Base-by-base conservation (phyloP, 2,888 invertebrate genomes). In the Tillus elongatus region DNA sequence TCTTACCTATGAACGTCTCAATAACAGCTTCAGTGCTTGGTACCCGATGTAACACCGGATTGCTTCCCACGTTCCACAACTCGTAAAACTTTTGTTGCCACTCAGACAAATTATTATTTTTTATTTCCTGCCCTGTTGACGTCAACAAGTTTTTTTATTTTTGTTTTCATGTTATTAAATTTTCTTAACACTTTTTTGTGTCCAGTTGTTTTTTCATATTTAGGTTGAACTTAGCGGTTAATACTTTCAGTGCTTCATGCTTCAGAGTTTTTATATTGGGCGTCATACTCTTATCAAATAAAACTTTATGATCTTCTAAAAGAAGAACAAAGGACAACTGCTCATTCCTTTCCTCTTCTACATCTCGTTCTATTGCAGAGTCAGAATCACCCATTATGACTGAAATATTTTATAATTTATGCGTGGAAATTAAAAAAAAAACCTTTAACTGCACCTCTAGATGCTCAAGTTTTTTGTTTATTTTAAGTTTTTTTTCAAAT, bases 161-260 rank as follows among this genome's bases (percentile, higher is more conserved):
- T 30, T 11, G 35, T 37, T 37, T 42, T 42, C 37, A 42, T 36
- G 28, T 42, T 42, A 19, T 42, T 40, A 28, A 42, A 39, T 39
- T 42, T 37, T 27, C 39, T 42, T 19, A 19, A 19, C 10, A 29
- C 11, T 29, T 29, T 29, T 29, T 29, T 29, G 30, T 29, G 4
- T 8, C 11, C 11, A n/a, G 30, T 8, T 11, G 4, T 29, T n/a
- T 29, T n/a, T 29, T 29, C 8, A n/a, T 29, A n/a, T 29, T 29
- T 10, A 10, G 4, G 30, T 29, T 29, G 11, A 8, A 29, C 4
- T 29, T 29, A 19, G 8, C 6, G 11, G 9, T 29, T 11, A 29
- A 11, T 10, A n/a, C 10, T 29, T 29, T 29, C 10, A 29, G 11
- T 8, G 30, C 30, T 11, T 29, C 9, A 6, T 29, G 8, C 10